A percentile compares a stretch with the other conserved stretches of the same genome.
These are phyloP conservation scores for Etheostoma nigrum DNA, from an alignment of 2,797 vertebrate species.

Conservation along the genomic window DNA sequence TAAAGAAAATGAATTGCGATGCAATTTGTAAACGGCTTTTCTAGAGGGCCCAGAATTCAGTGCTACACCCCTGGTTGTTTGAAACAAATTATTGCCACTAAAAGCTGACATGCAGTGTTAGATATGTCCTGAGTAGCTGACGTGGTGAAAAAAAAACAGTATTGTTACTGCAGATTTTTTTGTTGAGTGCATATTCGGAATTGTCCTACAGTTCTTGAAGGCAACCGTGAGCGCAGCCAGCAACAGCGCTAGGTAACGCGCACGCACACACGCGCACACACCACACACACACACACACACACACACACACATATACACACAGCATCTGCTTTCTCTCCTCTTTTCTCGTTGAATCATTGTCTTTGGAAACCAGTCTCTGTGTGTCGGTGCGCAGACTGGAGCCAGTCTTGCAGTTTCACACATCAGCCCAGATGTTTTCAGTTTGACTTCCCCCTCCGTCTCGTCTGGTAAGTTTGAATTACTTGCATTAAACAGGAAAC, in stretches of 20 bases:
- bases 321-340: not conserved
- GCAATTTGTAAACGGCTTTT: no score
- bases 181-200: not conserved
- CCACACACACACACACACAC: not conserved
- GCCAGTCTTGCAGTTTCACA: slow-evolving; percentile 9
- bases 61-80: no score
- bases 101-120: not conserved
- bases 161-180: not conserved
- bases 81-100: not conserved
- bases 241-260: slow-evolving; percentile 7
- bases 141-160: not conserved
- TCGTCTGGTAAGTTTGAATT: slow-evolving; percentile 71
- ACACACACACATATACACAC: not conserved
- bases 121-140: not conserved
- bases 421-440: slow-evolving; percentile 70
- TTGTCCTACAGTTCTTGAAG: slow-evolving; percentile 46
- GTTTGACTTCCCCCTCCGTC: slow-evolving; percentile 42
- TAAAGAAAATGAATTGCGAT: no score
- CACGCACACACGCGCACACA: not conserved
- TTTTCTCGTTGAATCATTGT: not conserved
- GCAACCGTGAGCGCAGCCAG: slow-evolving; percentile 26
- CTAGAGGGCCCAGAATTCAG: no score
- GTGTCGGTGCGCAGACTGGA: not conserved
- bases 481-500: not conserved
- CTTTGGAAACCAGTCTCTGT: not conserved